Conservation (phyloP, 2,113 vertebrate genomes). For the Sprattus sprattus region DNA sequence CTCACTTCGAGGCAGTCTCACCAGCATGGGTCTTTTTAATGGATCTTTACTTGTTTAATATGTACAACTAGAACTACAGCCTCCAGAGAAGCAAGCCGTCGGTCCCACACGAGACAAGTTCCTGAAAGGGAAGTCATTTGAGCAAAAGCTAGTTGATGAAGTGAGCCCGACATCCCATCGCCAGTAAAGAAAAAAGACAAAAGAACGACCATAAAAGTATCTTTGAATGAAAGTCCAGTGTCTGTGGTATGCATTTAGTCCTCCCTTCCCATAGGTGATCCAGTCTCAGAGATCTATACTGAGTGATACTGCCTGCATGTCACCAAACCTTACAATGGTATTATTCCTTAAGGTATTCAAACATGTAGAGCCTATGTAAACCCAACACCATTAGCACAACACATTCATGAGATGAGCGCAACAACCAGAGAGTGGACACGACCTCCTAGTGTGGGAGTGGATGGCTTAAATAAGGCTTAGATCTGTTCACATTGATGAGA, state of each 20-base stretch:
- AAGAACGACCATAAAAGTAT: not conserved
- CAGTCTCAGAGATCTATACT: not conserved
- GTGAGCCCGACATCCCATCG: not conserved
- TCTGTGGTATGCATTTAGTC: too few species aligned
- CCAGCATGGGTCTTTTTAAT: not conserved
- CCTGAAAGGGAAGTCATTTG: too few species aligned
- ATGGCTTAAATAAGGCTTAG: not conserved
- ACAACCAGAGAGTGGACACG: too few species aligned
- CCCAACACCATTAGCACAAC: not conserved
- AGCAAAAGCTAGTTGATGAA: not conserved
- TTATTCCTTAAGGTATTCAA: not conserved
- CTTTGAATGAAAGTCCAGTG: not conserved
- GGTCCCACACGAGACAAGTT: too few species aligned
- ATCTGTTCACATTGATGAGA: not conserved
- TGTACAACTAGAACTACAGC: not conserved
- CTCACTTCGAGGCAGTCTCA: not conserved
- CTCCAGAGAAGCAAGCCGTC: not conserved
- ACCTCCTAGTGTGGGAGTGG: not conserved
- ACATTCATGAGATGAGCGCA: not conserved
- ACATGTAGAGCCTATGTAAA: too few species aligned
- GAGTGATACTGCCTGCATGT: not conserved
- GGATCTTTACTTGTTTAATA: not conserved
- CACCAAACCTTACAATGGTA: not conserved
- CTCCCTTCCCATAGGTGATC: too few species aligned
- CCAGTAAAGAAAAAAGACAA: not conserved